Conservation (phyloP, 1,140 invertebrate genomes). For the Leptinotarsa lineolata region DNA sequence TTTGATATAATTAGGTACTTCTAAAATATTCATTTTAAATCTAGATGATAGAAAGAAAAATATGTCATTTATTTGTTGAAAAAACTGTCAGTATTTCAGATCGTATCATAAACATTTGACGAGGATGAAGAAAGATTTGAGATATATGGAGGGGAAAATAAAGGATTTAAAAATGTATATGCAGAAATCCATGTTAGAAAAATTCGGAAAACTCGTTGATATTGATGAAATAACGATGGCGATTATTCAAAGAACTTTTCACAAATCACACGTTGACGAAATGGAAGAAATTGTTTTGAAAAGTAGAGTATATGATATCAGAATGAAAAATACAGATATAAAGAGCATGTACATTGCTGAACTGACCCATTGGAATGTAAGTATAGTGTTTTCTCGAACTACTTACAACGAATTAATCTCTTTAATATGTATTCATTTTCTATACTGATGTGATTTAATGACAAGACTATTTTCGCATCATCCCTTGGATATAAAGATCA, state of each 20-base stretch:
- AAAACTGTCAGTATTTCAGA: constrained; percentile 38
- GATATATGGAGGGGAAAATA: constrained; percentile 62
- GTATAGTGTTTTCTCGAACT: neutral
- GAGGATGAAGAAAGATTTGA: constrained; percentile 62
- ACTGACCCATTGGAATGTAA: constrained; percentile 47
- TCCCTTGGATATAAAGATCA: too few species aligned
- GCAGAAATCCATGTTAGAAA: constrained; percentile 60
- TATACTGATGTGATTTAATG: too few species aligned
- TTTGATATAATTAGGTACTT: neutral
- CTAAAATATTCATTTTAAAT: neutral
- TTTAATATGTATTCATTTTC: constrained; percentile 25
- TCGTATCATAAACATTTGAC: constrained; percentile 61
- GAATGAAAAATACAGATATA: constrained; percentile 58
- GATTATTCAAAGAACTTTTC: constrained; percentile 59
- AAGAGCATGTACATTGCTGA: constrained; percentile 55
- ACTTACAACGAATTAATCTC: constrained; percentile 19
- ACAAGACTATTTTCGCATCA: too few species aligned
- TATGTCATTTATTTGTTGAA: too few species aligned
- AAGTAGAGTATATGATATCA: constrained; percentile 60
- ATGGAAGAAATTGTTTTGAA: constrained; percentile 63
- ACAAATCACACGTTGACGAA: constrained; percentile 49
- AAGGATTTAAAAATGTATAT: constrained; percentile 59
- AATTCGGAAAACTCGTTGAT: constrained; percentile 63
- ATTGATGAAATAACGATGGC: constrained; percentile 62
- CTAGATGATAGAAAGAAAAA: too few species aligned